Base-by-base conservation (phyloP, 2,113 vertebrate genomes). In the Melanocharis versteri region DNA sequence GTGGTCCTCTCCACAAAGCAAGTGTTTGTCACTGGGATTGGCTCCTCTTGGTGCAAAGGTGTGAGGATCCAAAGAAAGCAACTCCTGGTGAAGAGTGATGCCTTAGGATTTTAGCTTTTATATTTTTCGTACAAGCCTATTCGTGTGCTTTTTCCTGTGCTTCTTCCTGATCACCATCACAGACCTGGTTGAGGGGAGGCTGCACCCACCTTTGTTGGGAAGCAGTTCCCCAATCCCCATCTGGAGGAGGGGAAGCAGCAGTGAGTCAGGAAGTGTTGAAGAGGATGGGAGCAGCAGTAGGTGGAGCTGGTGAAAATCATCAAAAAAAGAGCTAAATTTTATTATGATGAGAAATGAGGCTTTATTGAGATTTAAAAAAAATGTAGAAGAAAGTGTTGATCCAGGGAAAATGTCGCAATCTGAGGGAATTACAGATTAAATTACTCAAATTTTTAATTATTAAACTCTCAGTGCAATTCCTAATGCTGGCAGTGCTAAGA, bases 221-320 rank as follows among this genome's bases (percentile, higher is more conserved):
- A 89, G 58, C 17, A 83, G 37, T 17, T 79, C 54, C 21, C 1
- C 54, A 71, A 6, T 54, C 47, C 62, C 53, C 19, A 17, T 18
- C 17, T 7, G 39, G 51, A 76, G 56, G 31, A 86, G 78, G 64
- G 27, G 21, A 70, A 90, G 44, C 47, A 84, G 61, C 65, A 82
- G 14, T 82, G 88, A 91, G 45, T 93, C 90, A 93, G 23, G 47
- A 75, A 83, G 87, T 79, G 35, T 62, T 83, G 66, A 84, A 61
- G 61, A 89, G 61, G 56, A 57, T 1, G 82, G 54, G 39, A 84
- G 90, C 84, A 87, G 69, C 73, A 93, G 93, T 75, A 75, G 85
- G 78, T 87, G 93, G 90, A 94, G 78, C 42, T 84, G 73, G 26
- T 78, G 47, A 84, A 93, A 93, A 58, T 62, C n/a, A 82, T 70